Conservation (phyloP, 2,113 vertebrate genomes). For the Penelope pileata region DNA sequence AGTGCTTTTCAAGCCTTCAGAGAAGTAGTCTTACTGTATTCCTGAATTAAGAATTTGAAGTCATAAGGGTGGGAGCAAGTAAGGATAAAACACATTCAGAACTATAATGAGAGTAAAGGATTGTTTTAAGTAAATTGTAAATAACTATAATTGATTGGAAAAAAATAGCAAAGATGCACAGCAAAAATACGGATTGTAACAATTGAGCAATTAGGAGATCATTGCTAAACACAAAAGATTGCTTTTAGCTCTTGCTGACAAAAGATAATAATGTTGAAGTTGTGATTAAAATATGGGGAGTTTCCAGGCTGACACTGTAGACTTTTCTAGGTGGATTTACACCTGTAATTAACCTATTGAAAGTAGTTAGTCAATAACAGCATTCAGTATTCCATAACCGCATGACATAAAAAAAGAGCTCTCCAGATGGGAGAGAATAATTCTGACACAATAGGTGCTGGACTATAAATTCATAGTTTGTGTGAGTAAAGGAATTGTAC, state of each 20-base stretch:
- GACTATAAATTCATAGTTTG: not conserved
- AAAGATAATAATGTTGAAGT: not conserved
- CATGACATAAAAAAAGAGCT: not conserved
- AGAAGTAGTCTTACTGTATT: slow-evolving; percentile 19
- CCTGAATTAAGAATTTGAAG: slow-evolving; percentile 40
- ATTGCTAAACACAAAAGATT: slow-evolving; percentile 14
- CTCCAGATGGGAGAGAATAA: not conserved
- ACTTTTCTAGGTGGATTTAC: not conserved
- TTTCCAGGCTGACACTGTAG: not conserved
- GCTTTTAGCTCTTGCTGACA: slow-evolving; percentile 9
- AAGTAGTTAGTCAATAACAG: not conserved
- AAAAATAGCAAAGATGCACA: not conserved
- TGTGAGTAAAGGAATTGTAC: not conserved
- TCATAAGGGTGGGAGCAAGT: not conserved
- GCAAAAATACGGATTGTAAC: not conserved
- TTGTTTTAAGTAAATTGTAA: slow-evolving; percentile 1
- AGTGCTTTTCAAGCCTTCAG: slow-evolving; percentile 36
- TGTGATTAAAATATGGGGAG: not conserved
- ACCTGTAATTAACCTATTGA: not conserved
- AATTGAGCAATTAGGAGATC: not conserved
- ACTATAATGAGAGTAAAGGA: not conserved
- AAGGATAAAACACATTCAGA: not conserved
- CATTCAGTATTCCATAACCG: not conserved
- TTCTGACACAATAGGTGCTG: not conserved
- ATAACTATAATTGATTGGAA: not conserved